Base-by-base conservation (phyloP, 1,140 invertebrate species). In the Neuroterus valhalla region DNA sequence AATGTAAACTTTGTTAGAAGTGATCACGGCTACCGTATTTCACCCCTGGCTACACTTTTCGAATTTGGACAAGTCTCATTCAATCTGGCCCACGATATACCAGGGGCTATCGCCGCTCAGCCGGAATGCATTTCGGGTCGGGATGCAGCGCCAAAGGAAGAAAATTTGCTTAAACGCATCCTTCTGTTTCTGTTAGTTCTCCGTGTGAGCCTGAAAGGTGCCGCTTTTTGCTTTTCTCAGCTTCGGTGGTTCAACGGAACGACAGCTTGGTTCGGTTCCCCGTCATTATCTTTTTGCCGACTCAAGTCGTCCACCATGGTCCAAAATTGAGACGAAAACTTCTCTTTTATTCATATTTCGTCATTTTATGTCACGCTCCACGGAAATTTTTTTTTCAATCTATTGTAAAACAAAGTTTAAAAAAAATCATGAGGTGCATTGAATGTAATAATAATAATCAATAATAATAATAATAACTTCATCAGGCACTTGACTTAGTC, bases 21-120 rank as follows among this genome's bases (percentile, higher is more conserved):
- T 88, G 85, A 80, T 81, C 83, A 77, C 79, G 79, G 87, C 88
- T 89, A 89, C 88, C 85, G 86, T 86, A 89, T 90, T 89, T 90
- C 82, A 89, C 83, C 86, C 87, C 87, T 87, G 87, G 84, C 82
- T 89, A 86, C 81, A 87, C 86, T 83, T 81, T 82, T 70, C 43
- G 50, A 74, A 76, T 74, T 8, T 38, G 50, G 70, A 70, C 66
- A 48, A 68, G 67, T 77, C 71, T 66, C 62, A 85, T 86, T 85
- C 82, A 87, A 89, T 89, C 86, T 82, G 80, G 83, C 77, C 82
- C 78, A 76, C 84, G 88, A 88, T 88, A 87, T 66, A 48, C 79
- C 79, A 76, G 70, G 81, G 85, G 77, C 82, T 79, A 79, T 75
- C 52, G 80, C 85, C 87, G 88, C 81, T 89, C 88, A 83, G 82